Base-by-base conservation (phyloP, 2,113 vertebrate species). In the Chaenogobius annularis region DNA sequence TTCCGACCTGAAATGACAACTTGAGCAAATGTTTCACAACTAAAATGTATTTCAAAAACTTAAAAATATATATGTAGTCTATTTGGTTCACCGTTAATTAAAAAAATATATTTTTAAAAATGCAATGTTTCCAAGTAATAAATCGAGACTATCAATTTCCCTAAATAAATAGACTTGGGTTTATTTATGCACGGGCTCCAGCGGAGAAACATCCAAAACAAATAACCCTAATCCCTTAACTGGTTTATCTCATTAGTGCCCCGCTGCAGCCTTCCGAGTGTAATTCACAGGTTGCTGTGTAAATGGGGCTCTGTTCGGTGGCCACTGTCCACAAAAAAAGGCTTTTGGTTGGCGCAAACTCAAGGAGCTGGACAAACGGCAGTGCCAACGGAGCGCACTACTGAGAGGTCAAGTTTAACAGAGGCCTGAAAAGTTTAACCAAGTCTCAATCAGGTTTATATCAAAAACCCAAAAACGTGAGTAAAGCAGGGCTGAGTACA, bases 1-100 rank as follows among this genome's bases (percentile, higher is more conserved):
- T 92, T 93, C 92, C 90, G 90, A 91, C 89, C 83, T 90, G 86
- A 89, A 87, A 74, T 89, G 93, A 91, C 90, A 82, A 91, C 90
- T 87, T 81, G 89, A 86, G 79, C 80, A 80, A 77, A 80, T 85
- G 81, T 89, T 84, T 90, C 86, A 92, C n/a, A 55, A 55, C 54
- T 3, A 55, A 55, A 87, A 65, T 22, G 58, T 70, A 56, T 7
- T 56, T 74, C 73, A 63, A 47, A 50, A 22, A 22, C 10, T 22
- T 13, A 1, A 26, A 26, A 59, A 5, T 15, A 40, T 5, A 40
- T 37, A n/a, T 47, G 26, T 1, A 66, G 52, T 44, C 56, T 62
- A 77, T 70, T 54, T 67, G 47, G 26, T 69, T 17, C 19, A 63
- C 23, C 8, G 8, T 23, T 68, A 31, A 44, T n/a, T 55, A 43